Percentiles rank a stretch among this genome's conserved stretches.
Conservation (phyloP, 2,113 vertebrate genomes). For the Clarias magur region DNA sequence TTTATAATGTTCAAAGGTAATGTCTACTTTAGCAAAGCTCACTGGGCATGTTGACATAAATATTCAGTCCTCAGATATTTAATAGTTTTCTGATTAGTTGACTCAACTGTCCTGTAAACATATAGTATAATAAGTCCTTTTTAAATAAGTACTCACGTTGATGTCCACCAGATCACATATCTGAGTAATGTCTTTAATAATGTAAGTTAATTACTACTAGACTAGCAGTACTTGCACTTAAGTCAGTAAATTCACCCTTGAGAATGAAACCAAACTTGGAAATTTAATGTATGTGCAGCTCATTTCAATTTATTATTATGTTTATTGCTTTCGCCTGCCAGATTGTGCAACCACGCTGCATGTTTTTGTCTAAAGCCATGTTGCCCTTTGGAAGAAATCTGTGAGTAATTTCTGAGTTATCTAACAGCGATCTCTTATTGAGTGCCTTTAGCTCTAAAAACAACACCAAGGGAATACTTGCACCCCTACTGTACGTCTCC, state of each 20-base stretch:
- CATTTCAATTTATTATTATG: not conserved
- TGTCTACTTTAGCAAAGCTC: not conserved
- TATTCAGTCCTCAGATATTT: not conserved
- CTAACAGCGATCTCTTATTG: constrained; percentile 50
- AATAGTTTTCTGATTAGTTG: not conserved
- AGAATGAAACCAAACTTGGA: not conserved
- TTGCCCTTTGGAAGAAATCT: constrained; percentile 62
- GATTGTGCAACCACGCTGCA: not conserved
- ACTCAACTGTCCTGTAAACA: not conserved
- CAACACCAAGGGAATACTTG: constrained; percentile 53
- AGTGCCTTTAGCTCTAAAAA: constrained; percentile 38
- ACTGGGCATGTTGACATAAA: not conserved
- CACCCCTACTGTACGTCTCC: constrained; percentile 42
- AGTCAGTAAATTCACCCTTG: not conserved
- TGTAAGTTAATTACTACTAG: not conserved
- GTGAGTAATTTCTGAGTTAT: constrained; percentile 74
- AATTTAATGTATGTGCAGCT: not conserved
- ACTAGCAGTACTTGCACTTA: not conserved
- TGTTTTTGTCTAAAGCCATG: constrained; percentile 26
- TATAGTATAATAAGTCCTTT: not conserved
- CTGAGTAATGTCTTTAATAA: not conserved
- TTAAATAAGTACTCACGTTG: not conserved
- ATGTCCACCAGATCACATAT: not conserved
- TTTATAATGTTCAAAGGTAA: not conserved
- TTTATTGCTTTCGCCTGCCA: not conserved